Conservation (phyloP, 2,888 invertebrate genomes). For the Clunio marinus region DNA sequence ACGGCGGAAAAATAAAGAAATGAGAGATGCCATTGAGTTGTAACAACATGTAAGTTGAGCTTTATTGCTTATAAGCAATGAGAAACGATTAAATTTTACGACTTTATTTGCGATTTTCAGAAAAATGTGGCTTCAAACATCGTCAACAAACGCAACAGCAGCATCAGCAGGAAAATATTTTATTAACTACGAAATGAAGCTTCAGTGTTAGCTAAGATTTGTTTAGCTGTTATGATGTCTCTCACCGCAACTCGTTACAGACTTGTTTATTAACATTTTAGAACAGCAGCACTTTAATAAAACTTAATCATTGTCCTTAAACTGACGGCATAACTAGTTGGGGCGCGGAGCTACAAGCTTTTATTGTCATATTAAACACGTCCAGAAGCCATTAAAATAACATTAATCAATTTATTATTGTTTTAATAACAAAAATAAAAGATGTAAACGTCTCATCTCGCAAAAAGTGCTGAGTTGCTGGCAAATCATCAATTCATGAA, state of each 20-base stretch:
- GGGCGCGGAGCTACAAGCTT: background rate
- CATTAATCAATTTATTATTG: background rate
- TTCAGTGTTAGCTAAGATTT: too few species aligned
- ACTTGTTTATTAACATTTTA: background rate
- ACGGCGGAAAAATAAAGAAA: background rate
- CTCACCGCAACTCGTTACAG: conserved; percentile 6
- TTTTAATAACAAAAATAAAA: too few species aligned
- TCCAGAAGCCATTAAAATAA: background rate
- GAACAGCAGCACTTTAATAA: conserved; percentile 7
- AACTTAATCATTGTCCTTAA: background rate
- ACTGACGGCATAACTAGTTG: background rate
- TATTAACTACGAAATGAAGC: background rate
- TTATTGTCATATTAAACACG: background rate
- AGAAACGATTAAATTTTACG: background rate
- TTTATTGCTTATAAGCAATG: background rate
- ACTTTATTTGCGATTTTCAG: background rate
- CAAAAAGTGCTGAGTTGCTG: background rate
- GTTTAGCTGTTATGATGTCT: too few species aligned
- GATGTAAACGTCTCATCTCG: too few species aligned
- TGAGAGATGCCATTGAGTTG: background rate
- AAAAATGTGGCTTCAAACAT: background rate
- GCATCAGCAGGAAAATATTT: background rate
- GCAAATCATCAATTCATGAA: conserved; percentile 1
- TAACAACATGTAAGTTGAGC: background rate
- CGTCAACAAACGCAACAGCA: background rate